Evolutionary conservation across 2,888 invertebrate species (phyloP), one percentile per base, ranked within the genome.

Genomic region (Mesorhabditis sp.): DNA sequence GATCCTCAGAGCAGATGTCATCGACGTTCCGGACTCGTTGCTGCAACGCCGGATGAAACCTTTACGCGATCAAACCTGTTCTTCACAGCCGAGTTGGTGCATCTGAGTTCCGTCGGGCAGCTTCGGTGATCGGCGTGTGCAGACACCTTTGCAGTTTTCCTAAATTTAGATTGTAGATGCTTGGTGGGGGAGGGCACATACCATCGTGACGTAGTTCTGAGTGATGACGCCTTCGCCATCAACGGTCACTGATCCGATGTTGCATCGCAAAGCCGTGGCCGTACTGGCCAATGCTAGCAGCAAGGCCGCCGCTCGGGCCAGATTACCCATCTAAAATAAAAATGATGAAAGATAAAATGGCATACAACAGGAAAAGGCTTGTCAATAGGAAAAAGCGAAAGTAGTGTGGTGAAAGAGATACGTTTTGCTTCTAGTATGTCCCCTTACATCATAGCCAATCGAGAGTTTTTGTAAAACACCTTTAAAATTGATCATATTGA

Each of bases 251-350:
- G 58, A 50, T 50, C 58, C 58, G 58, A 50, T n/a, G n/a, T 50
- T 50, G n/a, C 58, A 50, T n/a, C n/a, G 10, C 7, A 50, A n/a
- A 10, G 10, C 58, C 10, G 7, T 13, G 58, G 10, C 58, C n/a
- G n/a, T 2, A n/a, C 58, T 50, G 58, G n/a, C 58, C 58, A 50
- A 50, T 10, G 10, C 58, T n/a, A 50, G 58, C 7, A 10, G n/a
- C n/a, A 50, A n/a, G 10, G n/a, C 7, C n/a, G 58, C 58, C n/a
- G n/a, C n/a, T n/a, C 58, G 58, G 58, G 58, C n/a, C 58, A 50
- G n/a, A n/a, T 50, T 50, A 50, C 58, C 58, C 58, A 50, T 50
- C 58, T 50, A n/a, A 50, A 50, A 50, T n/a, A 50, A 50, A 50
- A 13, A 50, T 28, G 28, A 28, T 28, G 28, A 28, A 28, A 28